Evolutionary conservation across 2,888 invertebrate genomes (phyloP), one percentile per base, ranked within the genome.

Genomic region (Drosophila mimetica): DNA sequence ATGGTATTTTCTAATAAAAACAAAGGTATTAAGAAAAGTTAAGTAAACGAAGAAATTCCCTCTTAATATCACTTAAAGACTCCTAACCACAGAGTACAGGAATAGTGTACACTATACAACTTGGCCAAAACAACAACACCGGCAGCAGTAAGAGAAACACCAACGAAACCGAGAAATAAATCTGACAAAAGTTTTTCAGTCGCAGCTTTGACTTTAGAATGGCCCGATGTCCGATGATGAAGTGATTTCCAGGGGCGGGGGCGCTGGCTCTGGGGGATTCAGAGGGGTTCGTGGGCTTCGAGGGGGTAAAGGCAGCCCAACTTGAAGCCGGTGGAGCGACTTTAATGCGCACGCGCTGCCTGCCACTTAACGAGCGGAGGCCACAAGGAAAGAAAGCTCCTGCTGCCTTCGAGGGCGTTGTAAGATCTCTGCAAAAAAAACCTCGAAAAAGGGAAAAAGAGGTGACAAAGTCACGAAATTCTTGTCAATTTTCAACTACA

Each of bases 401-500:
- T 67, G 83, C 55, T 71, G 75, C 69, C 77, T 75, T 75, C 69
- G 81, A 80, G 79, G 84, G 81, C 84, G 79, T 82, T 81, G 77
- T 54, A 63, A 65, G 67, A 58, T 70, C 69, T 66, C 60, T 55
- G 42, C 66, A 50, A 28, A 47, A 37, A 53, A 53, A 52, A 36
- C 65, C 53, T 11, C 16, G 48, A 57, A 63, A 70, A 66, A 30
- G 70, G 64, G 55, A 82, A 85, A 85, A 84, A 88, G 88, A 91
- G 91, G 91, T 91, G 91, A 91, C 91, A 91, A 91, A 91, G 91
- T 91, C 91, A 91, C 91, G 91, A 91, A 91, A 90, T 91, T 91
- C 91, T 91, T 91, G 91, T 91, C 91, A 91, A 90, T 90, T 90
- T 91, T 91, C 90, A 89, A 91, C 90, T 90, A 89, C 89, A 90